Base-by-base conservation (phyloP, 2,113 vertebrate genomes). In the Toxotes chatareus region DNA sequence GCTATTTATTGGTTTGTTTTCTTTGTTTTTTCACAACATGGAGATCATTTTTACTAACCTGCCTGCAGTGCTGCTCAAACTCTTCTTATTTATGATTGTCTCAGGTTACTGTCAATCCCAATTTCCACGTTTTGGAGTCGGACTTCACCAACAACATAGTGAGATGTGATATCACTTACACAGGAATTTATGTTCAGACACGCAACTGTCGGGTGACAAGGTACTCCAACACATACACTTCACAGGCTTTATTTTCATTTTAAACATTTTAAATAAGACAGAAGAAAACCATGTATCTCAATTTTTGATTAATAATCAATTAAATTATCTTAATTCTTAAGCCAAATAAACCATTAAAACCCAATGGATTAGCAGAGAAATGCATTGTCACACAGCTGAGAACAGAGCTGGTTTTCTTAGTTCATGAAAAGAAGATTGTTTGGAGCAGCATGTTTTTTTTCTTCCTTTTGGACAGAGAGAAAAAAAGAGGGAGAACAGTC, bases 61-160 rank as follows among this genome's bases (percentile, higher is more conserved):
- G 7, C n/a, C 21, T 44, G 53, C 57, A 78, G n/a, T 65, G 38
- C 34, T 46, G 57, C 19, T 81, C 10, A 44, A 16, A 21, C 19
- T 1, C 3, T 21, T 46, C 42, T 61, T 47, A 14, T 69, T 59
- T 14, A 3, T 40, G 32, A n/a, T 46, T 53, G 61, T 63, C 71
- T 44, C 62, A 96, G 96, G 91, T 97, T n/a, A 95, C 92, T 3
- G 96, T 97, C 49, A 97, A 97, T 82, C 96, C 96, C 32, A 94
- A 93, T 64, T 94, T 92, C 78, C 89, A 93, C 14, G 94, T 97
- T 49, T 77, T 83, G 49, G 96, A 97, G 85, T 95, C 94, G 0
- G 96, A 96, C 86, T 96, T 95, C 83, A 94, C 89, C 55, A 97
- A 97, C 93, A 97, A 97, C 46, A 47, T 95, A 6, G 96, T 96